Evolutionary conservation across 2,113 vertebrate genomes (phyloP).

Genomic region (Podiceps cristatus): DNA sequence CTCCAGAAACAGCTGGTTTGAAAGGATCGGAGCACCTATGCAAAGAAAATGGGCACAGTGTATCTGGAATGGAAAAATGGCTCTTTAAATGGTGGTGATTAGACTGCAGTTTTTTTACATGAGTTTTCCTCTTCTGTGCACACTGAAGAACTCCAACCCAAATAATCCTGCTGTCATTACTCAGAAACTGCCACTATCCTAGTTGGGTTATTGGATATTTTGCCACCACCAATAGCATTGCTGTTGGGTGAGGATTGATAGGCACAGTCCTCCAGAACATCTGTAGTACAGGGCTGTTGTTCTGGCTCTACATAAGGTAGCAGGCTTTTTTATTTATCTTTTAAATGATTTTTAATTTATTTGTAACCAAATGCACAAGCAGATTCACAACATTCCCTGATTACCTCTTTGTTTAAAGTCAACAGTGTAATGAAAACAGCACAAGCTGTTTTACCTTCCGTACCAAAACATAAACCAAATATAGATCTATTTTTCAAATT

Average conservation of each 20-base stretch:
- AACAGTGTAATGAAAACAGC: neutral
- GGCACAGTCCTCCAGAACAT: neutral
- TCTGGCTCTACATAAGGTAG: neutral
- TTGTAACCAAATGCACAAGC: neutral
- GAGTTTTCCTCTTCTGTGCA: neutral
- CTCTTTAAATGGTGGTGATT: neutral
- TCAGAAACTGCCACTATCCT: neutral
- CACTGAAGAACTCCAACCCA: neutral
- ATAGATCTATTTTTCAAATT: constrained; percentile 5
- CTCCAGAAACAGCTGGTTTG: neutral
- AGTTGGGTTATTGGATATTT: neutral
- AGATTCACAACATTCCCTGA: neutral
- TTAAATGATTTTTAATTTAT: neutral
- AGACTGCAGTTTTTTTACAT: neutral
- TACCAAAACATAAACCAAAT: constrained; percentile 5
- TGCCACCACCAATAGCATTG: neutral
- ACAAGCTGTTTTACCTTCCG: neutral
- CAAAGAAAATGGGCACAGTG: neutral
- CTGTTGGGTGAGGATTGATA: neutral
- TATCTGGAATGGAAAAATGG: neutral
- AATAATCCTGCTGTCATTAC: neutral
- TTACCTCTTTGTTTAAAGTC: neutral
- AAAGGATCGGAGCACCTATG: neutral
- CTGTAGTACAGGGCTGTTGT: neutral
- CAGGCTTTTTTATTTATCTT: neutral